Conservation (phyloP, 2,888 invertebrate genomes). For the Neocrepidodera transversa region DNA sequence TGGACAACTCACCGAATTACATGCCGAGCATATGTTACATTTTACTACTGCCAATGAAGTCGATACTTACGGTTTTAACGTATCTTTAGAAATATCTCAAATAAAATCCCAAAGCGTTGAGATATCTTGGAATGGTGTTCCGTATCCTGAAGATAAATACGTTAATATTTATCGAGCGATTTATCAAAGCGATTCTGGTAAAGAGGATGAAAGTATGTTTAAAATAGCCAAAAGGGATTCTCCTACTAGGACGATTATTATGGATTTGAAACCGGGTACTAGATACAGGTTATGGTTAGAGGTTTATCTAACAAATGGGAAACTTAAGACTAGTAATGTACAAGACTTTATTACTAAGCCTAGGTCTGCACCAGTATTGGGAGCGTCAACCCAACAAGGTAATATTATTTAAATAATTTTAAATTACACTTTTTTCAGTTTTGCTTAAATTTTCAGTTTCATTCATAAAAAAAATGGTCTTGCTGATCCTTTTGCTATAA, state of each 20-base stretch:
- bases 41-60: constrained; percentile 75
- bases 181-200: constrained; percentile 77
- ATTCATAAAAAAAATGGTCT: no score
- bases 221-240: constrained; percentile 78
- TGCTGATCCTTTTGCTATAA: no score
- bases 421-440: no score
- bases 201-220: constrained; percentile 76
- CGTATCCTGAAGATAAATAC: constrained; percentile 88
- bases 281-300: constrained; percentile 90
- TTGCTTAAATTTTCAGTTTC: no score
- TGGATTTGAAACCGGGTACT: constrained; percentile 77
- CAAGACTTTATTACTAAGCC: constrained; percentile 87
- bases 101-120: constrained; percentile 81
- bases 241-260: constrained; percentile 70
- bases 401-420: no score
- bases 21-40: constrained; percentile 73
- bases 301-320: constrained; percentile 87
- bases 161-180: constrained; percentile 89
- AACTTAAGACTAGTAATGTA: constrained; percentile 88
- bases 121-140: constrained; percentile 83
- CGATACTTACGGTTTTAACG: constrained; percentile 84
- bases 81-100: constrained; percentile 68
- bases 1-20: constrained; percentile 78
- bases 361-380: constrained; percentile 63
- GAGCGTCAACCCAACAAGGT: constrained; percentile 64